Evolutionary conservation across 2,113 vertebrate genomes (phyloP), one percentile per base, ranked within the genome.

Genomic region (Oceanites oceanicus): DNA sequence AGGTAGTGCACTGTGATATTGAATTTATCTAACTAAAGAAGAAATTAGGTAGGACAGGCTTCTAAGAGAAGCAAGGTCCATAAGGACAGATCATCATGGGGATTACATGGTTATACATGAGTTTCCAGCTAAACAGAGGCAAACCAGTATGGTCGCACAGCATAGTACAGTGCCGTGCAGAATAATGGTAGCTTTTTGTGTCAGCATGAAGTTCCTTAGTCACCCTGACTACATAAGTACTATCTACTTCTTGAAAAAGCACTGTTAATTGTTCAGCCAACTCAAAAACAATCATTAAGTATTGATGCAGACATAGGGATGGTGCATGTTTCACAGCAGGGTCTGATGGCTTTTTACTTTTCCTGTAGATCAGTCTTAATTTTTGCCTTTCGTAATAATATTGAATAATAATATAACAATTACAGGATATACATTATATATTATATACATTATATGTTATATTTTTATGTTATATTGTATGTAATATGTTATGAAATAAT

Each of bases 151-250:
- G n/a, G 67, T 76, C 1, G 6, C 44, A 40, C 2, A 2, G 47
- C 0, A 0, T 30, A 55, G 20, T 49, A 9, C 47, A n/a, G 25
- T 50, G 34, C 36, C 8, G 1, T 29, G 34, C 36, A 38, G 52
- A 30, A 6, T 66, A 67, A 9, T 29, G 32, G 29, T 63, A 44
- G n/a, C 38, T 27, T 78, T 92, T 52, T 91, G 17, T 75, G 50
- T 83, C 62, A 67, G 38, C 29, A 11, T 65, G 66, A 19, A 75
- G 65, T 79, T 92, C 74, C 52, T 62, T 91, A 86, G 56, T 88
- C 30, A 52, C 42, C 8, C 20, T 84, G 27, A 47, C 32, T 62
- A 8, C 17, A 3, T 49, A 66, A 83, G 20, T 81, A 23, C 29
- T 50, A 13, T 50, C 45, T 58, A 2, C 47, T 93, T 66, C 6